Conservation (phyloP, 2,113 vertebrate genomes). For the Malurus alboscapulatus region DNA sequence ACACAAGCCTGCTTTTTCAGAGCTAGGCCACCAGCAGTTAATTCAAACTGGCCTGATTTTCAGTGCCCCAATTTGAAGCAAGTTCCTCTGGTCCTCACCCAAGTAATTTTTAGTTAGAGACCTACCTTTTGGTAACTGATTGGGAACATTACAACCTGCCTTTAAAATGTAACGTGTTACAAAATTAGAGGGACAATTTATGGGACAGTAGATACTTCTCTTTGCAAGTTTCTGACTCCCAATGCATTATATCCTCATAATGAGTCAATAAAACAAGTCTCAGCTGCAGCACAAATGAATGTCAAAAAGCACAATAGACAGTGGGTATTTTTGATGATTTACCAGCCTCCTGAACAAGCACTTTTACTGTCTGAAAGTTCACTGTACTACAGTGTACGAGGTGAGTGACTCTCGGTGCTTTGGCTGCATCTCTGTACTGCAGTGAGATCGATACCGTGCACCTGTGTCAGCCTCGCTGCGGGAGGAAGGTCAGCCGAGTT, state of each 20-base stretch:
- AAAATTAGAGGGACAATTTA: conserved; percentile 44
- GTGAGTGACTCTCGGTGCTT: conserved; percentile 9
- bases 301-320: conserved; percentile 24
- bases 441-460: conserved; percentile 41
- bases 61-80: background rate
- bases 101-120: conserved; percentile 35
- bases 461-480: background rate
- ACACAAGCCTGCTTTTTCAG: background rate
- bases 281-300: background rate
- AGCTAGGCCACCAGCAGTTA: background rate
- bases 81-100: background rate
- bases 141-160: conserved; percentile 30
- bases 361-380: conserved; percentile 42
- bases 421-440: background rate
- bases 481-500: background rate
- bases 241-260: conserved; percentile 43
- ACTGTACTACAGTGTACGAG: background rate
- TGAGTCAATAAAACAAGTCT: conserved; percentile 69
- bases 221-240: conserved; percentile 38
- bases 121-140: conserved; percentile 21
- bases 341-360: conserved; percentile 32
- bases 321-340: conserved; percentile 28
- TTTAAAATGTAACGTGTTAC: conserved; percentile 17
- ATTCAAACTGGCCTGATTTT: conserved; percentile 29
- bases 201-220: conserved; percentile 39